Evolutionary conservation across 2,113 vertebrate species (phyloP).

Genomic region (Zosterops borbonicus): DNA sequence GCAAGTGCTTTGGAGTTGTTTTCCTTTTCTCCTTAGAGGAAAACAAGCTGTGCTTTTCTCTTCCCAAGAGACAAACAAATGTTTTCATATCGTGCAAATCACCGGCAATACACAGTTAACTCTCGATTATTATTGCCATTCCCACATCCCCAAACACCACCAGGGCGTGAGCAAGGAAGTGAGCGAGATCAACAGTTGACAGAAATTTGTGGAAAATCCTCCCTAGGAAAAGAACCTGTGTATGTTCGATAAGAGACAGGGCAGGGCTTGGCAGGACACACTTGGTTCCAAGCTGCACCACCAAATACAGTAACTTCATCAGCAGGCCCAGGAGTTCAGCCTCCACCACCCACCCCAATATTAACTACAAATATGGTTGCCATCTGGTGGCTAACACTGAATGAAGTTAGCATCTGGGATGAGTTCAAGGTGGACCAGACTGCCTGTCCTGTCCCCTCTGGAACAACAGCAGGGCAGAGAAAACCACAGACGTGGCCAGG

Average conservation of each 20-base stretch:
- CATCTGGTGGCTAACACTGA: slow-evolving; percentile 29
- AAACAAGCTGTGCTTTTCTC: not conserved
- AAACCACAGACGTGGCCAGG: not conserved
- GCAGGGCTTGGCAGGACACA: not conserved
- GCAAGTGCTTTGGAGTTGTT: not conserved
- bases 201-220: not conserved
- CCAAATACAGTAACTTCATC: not conserved
- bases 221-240: not conserved
- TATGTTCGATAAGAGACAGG: not conserved
- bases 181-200: not conserved
- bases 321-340: not conserved
- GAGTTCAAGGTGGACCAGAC: not conserved
- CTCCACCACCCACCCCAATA: not conserved
- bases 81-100: accelerated
- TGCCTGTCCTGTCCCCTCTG: not conserved
- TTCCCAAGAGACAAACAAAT: not conserved
- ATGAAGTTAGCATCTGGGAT: not conserved
- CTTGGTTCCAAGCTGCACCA: not conserved
- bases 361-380: slow-evolving; percentile 20
- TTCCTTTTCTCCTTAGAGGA: not conserved
- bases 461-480: not conserved
- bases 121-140: not conserved
- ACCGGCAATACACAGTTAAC: not conserved
- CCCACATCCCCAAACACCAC: not conserved
- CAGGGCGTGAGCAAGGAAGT: not conserved